Base-by-base conservation (phyloP, 2,113 vertebrate genomes). In the Pollimyrus isidori region DNA sequence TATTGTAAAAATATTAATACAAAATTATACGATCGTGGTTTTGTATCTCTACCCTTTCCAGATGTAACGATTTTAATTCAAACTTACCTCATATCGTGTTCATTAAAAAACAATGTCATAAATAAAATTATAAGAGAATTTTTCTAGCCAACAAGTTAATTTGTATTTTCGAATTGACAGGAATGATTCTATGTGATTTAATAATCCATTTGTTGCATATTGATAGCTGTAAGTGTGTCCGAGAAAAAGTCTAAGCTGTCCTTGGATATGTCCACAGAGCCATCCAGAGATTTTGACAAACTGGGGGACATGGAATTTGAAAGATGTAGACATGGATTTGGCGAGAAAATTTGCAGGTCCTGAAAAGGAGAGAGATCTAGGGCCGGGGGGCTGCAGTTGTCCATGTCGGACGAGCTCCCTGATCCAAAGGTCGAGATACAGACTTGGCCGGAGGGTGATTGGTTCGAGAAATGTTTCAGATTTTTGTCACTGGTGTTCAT, bases 201-300 rank as follows among this genome's bases (percentile, higher is more conserved):
- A 92, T 97, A 98, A 95, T 97, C 98, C 94, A 99, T 94, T 95
- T 98, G 97, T 92, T 98, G 97, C 92, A 98, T 95, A 94, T 99
- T 98, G 93, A 98, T 98, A 91, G 98, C 98, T 91, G 97, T 98
- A 90, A 98, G 96, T 91, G 98, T 98, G 94, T 99, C 98, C 93
- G 98, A 97, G 94, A 99, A 99, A 95, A 99, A 97, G 94, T 99
- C 97, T 95, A 99, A 98, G 88, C 96, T 97, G 94, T 99, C 97
- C 89, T 96, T 94, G 52, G 97, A 96, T 90, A 99, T 96, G 94
- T 97, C 96, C 95, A 97, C 95, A 0, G 98, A 97, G 93, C 97
- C 98, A 92, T 98, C 96, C 62, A 96, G 92, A 58, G 97, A 97
- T 91, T 97, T 97, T 90, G 98, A 97, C 92, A 98, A 95, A 95